Evolutionary conservation across 2,113 vertebrate genomes (phyloP).

Genomic region (Ophthalmolycus amberensis): DNA sequence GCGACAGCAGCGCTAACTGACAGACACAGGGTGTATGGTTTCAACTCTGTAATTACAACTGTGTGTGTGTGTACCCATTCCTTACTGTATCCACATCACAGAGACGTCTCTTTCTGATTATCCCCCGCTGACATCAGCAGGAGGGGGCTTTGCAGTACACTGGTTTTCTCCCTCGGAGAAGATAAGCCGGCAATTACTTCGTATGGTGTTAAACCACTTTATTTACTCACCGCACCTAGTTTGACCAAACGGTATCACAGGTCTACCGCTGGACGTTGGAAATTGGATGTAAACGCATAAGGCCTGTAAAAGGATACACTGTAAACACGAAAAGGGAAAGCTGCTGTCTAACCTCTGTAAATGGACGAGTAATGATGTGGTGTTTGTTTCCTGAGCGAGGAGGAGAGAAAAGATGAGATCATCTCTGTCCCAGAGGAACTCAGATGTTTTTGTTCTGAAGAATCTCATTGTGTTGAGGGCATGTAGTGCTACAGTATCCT

Average conservation of each 20-base stretch:
- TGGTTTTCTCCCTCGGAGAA: conserved; percentile 25
- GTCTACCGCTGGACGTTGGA: conserved; percentile 29
- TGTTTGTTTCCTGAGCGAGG: conserved; percentile 46
- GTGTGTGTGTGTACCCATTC: conserved; percentile 38
- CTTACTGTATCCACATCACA: conserved; percentile 44
- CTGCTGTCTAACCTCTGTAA: conserved; percentile 28
- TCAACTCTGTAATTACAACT: conserved; percentile 61
- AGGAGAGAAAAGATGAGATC: conserved; percentile 44
- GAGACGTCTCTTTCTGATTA: conserved; percentile 41
- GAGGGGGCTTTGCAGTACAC: conserved; percentile 29
- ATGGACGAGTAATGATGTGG: conserved; percentile 27
- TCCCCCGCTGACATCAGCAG: conserved; percentile 49
- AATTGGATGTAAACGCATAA: conserved; percentile 39
- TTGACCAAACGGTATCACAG: conserved; percentile 38
- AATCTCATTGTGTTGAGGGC: conserved; percentile 9
- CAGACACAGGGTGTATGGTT: conserved; percentile 57
- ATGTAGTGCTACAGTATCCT: conserved; percentile 14
- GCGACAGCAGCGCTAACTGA: conserved; percentile 46
- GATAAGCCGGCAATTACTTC: conserved; percentile 51
- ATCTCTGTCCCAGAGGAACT: conserved; percentile 37
- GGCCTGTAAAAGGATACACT: neutral
- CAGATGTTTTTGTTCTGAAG: conserved; percentile 34
- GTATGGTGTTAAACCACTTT: conserved; percentile 49
- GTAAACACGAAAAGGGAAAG: conserved; percentile 43
- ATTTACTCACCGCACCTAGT: conserved; percentile 47